Evolutionary conservation across 2,113 vertebrate genomes (phyloP).

Genomic region (Talpa occidentalis): DNA sequence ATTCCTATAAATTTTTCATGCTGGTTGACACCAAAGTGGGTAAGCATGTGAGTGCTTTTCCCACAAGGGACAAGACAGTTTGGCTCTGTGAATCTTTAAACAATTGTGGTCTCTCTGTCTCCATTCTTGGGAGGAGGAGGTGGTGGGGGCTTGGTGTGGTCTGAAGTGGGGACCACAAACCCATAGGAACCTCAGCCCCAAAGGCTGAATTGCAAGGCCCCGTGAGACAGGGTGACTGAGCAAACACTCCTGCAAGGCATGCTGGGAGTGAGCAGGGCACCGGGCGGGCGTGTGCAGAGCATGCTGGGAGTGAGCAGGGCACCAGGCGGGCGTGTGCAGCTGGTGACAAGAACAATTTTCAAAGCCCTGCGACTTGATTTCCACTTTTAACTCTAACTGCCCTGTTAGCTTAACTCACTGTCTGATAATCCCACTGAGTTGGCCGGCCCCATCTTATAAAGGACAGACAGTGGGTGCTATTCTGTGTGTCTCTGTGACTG

Average conservation of each 20-base stretch:
- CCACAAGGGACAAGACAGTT: neutral
- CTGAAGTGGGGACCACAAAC: neutral
- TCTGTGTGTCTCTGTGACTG: no score
- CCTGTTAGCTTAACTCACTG: neutral
- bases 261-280: neutral
- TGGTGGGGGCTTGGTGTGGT: neutral
- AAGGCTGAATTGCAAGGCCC: neutral
- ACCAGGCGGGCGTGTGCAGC: no score
- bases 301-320: neutral
- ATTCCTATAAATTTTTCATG: neutral
- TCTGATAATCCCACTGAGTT: neutral
- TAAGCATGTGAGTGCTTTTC: neutral
- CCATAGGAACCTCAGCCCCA: neutral
- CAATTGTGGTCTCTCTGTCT: neutral
- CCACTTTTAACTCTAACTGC: neutral
- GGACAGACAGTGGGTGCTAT: neutral
- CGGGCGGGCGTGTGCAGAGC: neutral
- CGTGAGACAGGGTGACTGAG: neutral
- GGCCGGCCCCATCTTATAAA: neutral
- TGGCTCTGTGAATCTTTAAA: neutral
- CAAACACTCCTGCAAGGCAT: fast-evolving
- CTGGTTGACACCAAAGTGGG: neutral
- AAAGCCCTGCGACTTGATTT: neutral
- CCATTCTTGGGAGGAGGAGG: neutral
- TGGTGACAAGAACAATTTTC: neutral